phyloP scores from a whole-genome alignment of 2,797 vertebrate genomes.

The Mormyrus proboscirostris region DNA sequence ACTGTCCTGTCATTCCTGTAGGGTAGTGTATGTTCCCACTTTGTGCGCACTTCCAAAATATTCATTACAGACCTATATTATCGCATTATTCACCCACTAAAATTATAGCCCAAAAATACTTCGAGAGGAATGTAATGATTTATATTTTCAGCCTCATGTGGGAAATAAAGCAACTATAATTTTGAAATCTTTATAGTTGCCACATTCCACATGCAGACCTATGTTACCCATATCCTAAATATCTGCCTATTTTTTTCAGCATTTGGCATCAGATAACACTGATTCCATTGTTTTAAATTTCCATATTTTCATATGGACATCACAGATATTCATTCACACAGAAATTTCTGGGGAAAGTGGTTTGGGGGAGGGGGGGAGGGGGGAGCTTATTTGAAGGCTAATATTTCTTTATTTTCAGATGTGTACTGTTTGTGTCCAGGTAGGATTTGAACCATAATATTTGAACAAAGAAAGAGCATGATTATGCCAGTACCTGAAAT shows the following conservation, averaged over 20 bases:
- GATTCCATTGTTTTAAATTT: background rate
- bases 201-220: background rate
- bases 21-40: background rate
- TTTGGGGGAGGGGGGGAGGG: background rate
- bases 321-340: background rate
- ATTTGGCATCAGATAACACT: background rate
- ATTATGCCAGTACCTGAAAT: background rate
- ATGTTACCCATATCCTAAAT: background rate
- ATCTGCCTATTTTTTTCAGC: background rate
- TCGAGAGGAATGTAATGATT: slow-evolving; percentile 3
- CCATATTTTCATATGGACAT: background rate
- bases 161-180: slow-evolving; percentile 4
- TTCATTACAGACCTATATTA: background rate
- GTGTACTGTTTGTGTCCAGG: background rate
- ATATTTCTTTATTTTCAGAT: slow-evolving; percentile 6
- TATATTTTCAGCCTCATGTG: slow-evolving; percentile 11
- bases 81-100: slow-evolving; percentile 3
- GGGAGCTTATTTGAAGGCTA: background rate
- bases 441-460: background rate
- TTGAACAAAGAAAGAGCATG: background rate
- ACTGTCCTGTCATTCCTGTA: background rate
- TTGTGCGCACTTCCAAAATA: background rate
- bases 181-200: background rate
- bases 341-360: background rate
- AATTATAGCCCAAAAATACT: slow-evolving; percentile 16